Evolutionary conservation across 1,140 invertebrate species (phyloP), one percentile per base, ranked within the genome.

Genomic region (Micrasema longulum): DNA sequence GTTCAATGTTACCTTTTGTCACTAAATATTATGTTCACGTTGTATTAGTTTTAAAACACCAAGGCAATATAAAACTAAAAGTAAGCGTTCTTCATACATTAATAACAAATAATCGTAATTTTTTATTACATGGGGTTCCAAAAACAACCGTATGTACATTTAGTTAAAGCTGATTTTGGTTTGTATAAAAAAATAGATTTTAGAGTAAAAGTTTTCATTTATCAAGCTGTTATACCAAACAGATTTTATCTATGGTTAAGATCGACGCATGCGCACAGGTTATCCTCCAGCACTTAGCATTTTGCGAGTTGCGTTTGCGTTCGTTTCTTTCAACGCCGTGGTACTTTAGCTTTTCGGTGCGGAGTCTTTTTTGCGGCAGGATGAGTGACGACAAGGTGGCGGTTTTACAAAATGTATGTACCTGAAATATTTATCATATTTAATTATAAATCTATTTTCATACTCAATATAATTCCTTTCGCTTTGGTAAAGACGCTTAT

Each of bases 341-440:
- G 57, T 70, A 70, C 68, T 70, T 57, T 52, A 14, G 45, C 11
- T 63, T 70, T 43, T 70, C 60, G 11, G 68, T 63, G 43, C 7
- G 35, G 12, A 23, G 35, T 70, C 16, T 22, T 52, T 43, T 47
- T 55, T 60, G 23, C 57, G 47, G 43, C 68, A 53, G 31, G 68
- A 85, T 85, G 83, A 85, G 83, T 80, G 83, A 83, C 72, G 83
- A 85, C 82, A 84, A 83, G 79, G 80, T 82, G 72, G 78, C 78
- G 79, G 80, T 82, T 81, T 79, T 80, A 78, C 81, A 83, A 70
- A 79, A 82, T 66, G 83, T 85, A 80, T 83, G 83, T 82, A 73
- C 53, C 38, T 78, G 45, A 78, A 77, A 64, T 72, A 75, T 77
- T 78, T 73, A 70, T 48, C 4, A 47, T 71, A 41, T 74, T 72